These are phyloP conservation scores for Noctua pronuba DNA, from an alignment of 2,888 invertebrate genomes.

Conservation along the genomic window DNA sequence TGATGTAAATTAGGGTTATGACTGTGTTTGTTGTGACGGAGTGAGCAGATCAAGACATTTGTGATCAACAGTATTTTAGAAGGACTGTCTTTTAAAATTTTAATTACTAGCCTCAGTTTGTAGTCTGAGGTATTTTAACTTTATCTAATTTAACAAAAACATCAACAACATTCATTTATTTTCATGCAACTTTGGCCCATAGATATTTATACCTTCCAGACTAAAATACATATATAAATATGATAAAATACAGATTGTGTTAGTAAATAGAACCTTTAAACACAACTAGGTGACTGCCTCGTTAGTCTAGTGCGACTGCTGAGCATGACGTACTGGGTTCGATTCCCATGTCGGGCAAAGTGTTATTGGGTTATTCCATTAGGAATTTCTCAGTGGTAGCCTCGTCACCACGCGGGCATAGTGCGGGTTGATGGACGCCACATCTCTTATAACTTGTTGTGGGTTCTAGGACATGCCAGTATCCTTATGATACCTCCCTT, in stretches of 20 bases:
- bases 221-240: too few species aligned
- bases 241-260: too few species aligned
- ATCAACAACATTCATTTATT: too few species aligned
- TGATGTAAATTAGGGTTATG: slow-evolving; percentile 10
- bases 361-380: neutral
- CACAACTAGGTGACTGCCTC: too few species aligned
- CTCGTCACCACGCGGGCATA: too few species aligned
- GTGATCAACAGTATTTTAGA: too few species aligned
- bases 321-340: neutral
- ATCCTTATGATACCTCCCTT: neutral
- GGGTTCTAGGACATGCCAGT: neutral
- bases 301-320: neutral
- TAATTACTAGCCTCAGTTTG: neutral
- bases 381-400: neutral
- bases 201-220: too few species aligned
- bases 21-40: neutral
- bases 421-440: too few species aligned
- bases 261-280: too few species aligned
- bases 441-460: neutral
- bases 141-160: too few species aligned
- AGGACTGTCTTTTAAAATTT: neutral
- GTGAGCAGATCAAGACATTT: neutral
- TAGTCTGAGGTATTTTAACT: too few species aligned
- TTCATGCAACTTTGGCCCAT: too few species aligned
- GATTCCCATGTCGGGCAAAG: neutral